Conservation (phyloP, 2,113 vertebrate species). For the Stigmatopora argus region DNA sequence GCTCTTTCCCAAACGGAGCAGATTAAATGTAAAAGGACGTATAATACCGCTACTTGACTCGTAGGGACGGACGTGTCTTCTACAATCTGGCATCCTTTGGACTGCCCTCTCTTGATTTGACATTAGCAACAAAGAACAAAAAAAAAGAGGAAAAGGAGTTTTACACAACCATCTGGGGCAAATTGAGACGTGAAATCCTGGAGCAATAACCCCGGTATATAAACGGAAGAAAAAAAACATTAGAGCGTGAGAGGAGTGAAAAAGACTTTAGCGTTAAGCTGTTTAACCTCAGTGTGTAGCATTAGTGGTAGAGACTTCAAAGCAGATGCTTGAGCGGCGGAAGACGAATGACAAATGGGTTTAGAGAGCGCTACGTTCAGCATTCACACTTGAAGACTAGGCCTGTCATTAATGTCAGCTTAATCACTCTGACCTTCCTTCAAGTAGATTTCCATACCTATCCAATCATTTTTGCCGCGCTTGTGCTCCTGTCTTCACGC, state of each 20-base stretch:
- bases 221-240: constrained; percentile 36
- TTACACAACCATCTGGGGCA: constrained; percentile 50
- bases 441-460: constrained; percentile 73
- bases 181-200: constrained; percentile 72
- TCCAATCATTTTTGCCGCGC: constrained; percentile 59
- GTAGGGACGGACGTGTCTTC: constrained; percentile 51
- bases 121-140: constrained; percentile 48
- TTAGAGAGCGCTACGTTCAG: constrained; percentile 60
- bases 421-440: constrained; percentile 78
- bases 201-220: constrained; percentile 48
- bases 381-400: constrained; percentile 64
- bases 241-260: constrained; percentile 64
- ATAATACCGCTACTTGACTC: constrained; percentile 37
- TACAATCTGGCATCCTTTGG: constrained; percentile 34
- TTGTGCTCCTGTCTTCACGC: constrained; percentile 42
- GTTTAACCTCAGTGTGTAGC: constrained; percentile 73
- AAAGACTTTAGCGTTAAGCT: constrained; percentile 72
- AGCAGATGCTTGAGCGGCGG: constrained; percentile 62
- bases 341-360: constrained; percentile 70
- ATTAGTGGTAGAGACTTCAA: constrained; percentile 75
- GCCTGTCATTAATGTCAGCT: constrained; percentile 72
- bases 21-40: constrained; percentile 34
- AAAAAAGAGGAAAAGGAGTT: constrained; percentile 31
- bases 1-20: constrained; percentile 17
- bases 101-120: constrained; percentile 40